Percentiles rank a stretch among this genome's conserved stretches.
phyloP scores from a whole-genome alignment of 2,113 vertebrate genomes.

The Crotalus horridus region DNA sequence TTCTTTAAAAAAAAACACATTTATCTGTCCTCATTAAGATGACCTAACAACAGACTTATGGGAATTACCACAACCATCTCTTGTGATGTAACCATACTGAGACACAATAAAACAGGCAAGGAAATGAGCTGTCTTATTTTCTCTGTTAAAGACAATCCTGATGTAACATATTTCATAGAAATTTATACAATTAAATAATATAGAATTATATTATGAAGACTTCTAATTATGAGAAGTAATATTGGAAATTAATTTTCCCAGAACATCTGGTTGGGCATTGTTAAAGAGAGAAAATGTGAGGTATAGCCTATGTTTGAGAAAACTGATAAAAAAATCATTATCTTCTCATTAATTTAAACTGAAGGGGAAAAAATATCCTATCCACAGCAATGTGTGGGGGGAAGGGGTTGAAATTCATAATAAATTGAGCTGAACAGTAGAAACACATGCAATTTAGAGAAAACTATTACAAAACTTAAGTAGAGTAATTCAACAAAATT shows the following conservation, averaged over 20 bases:
- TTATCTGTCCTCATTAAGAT: conserved; percentile 67
- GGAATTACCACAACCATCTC: conserved; percentile 45
- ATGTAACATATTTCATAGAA: neutral
- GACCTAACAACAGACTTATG: conserved; percentile 50
- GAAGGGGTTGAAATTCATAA: neutral
- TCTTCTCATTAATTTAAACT: neutral
- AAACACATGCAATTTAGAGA: neutral
- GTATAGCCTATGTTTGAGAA: neutral
- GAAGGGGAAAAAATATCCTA: neutral
- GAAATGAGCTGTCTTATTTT: conserved; percentile 8
- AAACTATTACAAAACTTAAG: neutral
- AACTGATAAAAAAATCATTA: neutral
- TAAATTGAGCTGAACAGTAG: neutral
- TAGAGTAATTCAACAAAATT: neutral
- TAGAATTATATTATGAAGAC: neutral
- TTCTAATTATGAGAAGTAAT: conserved; percentile 15
- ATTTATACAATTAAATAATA: conserved; percentile 6
- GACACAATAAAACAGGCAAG: conserved; percentile 10
- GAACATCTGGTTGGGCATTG: neutral
- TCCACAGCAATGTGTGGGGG: neutral
- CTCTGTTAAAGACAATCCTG: neutral
- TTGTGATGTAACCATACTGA: conserved; percentile 40
- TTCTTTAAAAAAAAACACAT: conserved; percentile 61
- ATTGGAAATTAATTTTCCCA: neutral
- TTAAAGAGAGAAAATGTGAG: neutral